These are phyloP conservation scores for Cydia fagiglandana DNA, from an alignment of 1,140 invertebrate species.

Conservation along the genomic window DNA sequence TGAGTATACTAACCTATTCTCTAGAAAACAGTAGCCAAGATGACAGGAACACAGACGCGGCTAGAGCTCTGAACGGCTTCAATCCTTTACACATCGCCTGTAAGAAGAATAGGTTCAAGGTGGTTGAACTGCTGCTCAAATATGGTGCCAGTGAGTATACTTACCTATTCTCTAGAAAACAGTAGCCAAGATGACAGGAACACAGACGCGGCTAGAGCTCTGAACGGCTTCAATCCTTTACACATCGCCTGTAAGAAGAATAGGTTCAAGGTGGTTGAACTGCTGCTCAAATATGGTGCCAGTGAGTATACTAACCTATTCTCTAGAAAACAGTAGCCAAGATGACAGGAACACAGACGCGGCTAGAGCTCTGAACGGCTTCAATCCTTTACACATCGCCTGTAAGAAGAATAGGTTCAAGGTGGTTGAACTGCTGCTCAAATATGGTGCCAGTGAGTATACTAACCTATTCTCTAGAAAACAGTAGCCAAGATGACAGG, in stretches of 20 bases:
- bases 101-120: constrained; percentile 98
- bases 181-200: constrained; percentile 96
- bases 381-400: constrained; percentile 98
- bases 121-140: constrained; percentile 96
- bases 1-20: constrained; percentile 50
- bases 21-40: constrained; percentile 88
- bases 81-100: constrained; percentile 99
- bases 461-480: not conserved
- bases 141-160: constrained; percentile 88
- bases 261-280: constrained; percentile 95
- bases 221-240: constrained; percentile 98
- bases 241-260: constrained; percentile 99
- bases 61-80: constrained; percentile 97
- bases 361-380: constrained; percentile 96
- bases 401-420: constrained; percentile 99
- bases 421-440: constrained; percentile 95
- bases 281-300: constrained; percentile 96
- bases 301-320: constrained; percentile 68
- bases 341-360: constrained; percentile 95
- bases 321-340: constrained; percentile 88
- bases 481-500: no score
- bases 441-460: constrained; percentile 90
- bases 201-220: constrained; percentile 94
- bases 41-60: constrained; percentile 95
- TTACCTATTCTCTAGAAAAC: not conserved